Evolutionary conservation across 2,888 invertebrate genomes (phyloP).

Genomic region (Cataglyphis livida): DNA sequence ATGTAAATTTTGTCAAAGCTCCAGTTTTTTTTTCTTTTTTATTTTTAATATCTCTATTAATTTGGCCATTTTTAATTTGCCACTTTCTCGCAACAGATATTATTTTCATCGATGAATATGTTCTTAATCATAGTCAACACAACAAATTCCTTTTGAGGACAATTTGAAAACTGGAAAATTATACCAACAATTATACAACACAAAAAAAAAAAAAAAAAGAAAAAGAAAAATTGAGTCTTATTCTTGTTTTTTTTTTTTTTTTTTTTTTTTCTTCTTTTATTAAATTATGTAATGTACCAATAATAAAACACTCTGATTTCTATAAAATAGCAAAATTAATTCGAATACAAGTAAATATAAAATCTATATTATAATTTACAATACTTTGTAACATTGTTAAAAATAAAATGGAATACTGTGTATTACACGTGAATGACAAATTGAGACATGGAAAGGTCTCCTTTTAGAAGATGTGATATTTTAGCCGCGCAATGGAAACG

Average conservation of each 20-base stretch:
- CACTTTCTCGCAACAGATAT: not conserved
- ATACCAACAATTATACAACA: too few relatives aligned
- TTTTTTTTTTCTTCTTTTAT: not conserved
- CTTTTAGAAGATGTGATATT: constrained; percentile 10
- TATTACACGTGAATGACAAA: not conserved
- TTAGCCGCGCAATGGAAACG: constrained; percentile 1
- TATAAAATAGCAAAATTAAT: not conserved
- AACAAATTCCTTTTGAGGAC: not conserved
- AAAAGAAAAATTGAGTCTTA: too few relatives aligned
- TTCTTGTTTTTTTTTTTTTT: not conserved
- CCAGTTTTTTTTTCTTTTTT: too few relatives aligned
- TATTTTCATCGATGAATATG: not conserved
- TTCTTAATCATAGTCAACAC: not conserved
- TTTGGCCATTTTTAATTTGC: not conserved
- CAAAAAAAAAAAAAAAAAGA: not conserved
- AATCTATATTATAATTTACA: not conserved
- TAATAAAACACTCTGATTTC: not conserved
- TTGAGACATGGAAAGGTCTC: not conserved
- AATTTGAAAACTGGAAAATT: too few relatives aligned
- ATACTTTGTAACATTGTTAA: not conserved
- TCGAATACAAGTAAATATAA: not conserved
- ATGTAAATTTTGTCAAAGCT: too few relatives aligned
- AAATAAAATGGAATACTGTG: not conserved
- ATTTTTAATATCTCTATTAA: not conserved
- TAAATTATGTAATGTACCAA: not conserved